Conservation (phyloP, 2,797 vertebrate species). For the Eulemur albifrons region DNA sequence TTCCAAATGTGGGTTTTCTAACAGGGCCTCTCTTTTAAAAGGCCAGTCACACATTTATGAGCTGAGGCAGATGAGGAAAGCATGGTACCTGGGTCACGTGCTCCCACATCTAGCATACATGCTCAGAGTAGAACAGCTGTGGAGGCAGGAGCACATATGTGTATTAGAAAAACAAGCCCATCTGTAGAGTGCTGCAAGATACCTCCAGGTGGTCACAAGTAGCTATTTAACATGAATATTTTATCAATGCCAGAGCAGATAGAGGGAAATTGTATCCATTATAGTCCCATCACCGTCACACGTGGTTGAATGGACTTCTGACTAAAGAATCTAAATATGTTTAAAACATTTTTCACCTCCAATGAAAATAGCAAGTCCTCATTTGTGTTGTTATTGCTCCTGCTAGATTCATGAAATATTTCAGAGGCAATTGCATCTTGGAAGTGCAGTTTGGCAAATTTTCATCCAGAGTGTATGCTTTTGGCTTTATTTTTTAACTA, state of each 20-base stretch:
- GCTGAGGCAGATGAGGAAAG: background rate
- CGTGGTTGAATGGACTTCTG: constrained; percentile 42
- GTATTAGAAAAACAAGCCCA: constrained; percentile 61
- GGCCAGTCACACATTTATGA: background rate
- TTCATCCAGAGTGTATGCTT: constrained; percentile 15
- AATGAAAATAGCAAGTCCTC: background rate
- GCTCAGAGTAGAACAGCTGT: background rate
- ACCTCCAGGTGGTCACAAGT: constrained; percentile 63
- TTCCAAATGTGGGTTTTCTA: background rate
- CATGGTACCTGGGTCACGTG: background rate
- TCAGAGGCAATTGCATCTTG: background rate
- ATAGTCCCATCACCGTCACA: background rate
- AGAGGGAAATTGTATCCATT: constrained; percentile 63
- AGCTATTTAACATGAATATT: constrained; percentile 72
- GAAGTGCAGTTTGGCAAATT: constrained; percentile 40
- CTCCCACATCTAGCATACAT: background rate
- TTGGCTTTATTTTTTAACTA: constrained; percentile 25
- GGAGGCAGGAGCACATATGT: background rate
- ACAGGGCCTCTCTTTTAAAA: background rate
- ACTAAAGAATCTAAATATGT: constrained; percentile 57
- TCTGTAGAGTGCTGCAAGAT: background rate
- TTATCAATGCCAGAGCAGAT: constrained; percentile 65
- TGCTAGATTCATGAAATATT: constrained; percentile 43
- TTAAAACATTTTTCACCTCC: constrained; percentile 66
- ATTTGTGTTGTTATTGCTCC: constrained; percentile 47